Evolutionary conservation across 2,888 invertebrate genomes (phyloP).

Genomic region (Machimus atricapillus): DNA sequence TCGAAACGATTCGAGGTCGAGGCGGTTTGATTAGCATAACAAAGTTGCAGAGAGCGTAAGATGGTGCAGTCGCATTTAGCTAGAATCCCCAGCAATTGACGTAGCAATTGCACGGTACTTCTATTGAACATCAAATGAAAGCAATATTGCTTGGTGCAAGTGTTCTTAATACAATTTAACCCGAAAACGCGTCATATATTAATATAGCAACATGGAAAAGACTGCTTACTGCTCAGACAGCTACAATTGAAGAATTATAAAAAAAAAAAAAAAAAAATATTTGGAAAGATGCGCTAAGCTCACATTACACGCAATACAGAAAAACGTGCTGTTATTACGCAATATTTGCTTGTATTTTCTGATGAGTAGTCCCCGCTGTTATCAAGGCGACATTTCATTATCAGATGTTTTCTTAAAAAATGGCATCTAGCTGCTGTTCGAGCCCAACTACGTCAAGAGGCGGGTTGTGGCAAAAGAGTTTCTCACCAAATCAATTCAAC

Average conservation of each 20-base stretch:
- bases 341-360: neutral
- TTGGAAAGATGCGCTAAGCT: neutral
- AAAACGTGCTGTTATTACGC: neutral
- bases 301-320: neutral
- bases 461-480: neutral
- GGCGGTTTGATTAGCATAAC: neutral
- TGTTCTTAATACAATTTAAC: neutral
- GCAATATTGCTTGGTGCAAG: neutral
- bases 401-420: neutral
- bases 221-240: neutral
- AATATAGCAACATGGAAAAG: neutral
- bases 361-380: neutral
- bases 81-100: neutral
- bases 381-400: neutral
- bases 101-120: neutral
- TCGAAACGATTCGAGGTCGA: neutral
- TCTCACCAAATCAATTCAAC: neutral
- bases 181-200: neutral
- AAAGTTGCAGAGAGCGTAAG: neutral
- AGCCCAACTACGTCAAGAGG: neutral
- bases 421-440: neutral
- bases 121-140: neutral
- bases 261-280: neutral
- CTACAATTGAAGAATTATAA: neutral
- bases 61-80: neutral